Evolutionary conservation across 2,888 invertebrate species (phyloP), one percentile per base, ranked within the genome.

Genomic region (Orchesella flavescens): DNA sequence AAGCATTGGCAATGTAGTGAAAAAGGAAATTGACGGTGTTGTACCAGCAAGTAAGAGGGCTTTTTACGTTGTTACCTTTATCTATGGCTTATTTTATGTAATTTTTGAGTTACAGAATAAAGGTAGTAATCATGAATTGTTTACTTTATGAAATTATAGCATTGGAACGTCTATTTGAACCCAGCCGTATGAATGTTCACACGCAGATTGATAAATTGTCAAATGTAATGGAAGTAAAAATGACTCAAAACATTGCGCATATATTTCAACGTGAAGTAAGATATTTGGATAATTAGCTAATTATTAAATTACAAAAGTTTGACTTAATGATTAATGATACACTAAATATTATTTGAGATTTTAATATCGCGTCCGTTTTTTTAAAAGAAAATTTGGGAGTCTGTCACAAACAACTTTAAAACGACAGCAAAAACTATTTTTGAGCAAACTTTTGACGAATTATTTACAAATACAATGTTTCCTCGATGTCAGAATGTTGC

Each of bases 401-500:
- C 69, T 0, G 21, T 85, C 1, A 79, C 82, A 9, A 63, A 46
- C 24, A 78, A 85, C 55, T 85, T 85, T 46, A 78, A 83, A 24
- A 19, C 82, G 7, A 77, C 78, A 4, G 83, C 85, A 5, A 85
- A 85, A 71, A 73, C 57, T 3, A 66, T 83, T 7, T 85, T 85
- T 57, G 85, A 85, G 12, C 78, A 78, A 49, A 71, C 82, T 3
- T 85, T 96, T 90, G 93, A 94, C 86, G 94, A 95, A 76, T 93
- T 95, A 34, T 93, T 97, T 89, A 92, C 93, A 63, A 93, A 93
- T 86, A 93, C 93, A 86, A 92, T 97, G 65, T 92, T 97, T 89
- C 97, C 98, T 2, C 93, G 94, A 46, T 95, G 97, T 92, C 97
- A 98, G 90, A 94, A 94, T 89, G 93, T 95, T 77, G 95, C 95